Conservation (phyloP, 1,140 invertebrate genomes). For the Solenopsis fugax region DNA sequence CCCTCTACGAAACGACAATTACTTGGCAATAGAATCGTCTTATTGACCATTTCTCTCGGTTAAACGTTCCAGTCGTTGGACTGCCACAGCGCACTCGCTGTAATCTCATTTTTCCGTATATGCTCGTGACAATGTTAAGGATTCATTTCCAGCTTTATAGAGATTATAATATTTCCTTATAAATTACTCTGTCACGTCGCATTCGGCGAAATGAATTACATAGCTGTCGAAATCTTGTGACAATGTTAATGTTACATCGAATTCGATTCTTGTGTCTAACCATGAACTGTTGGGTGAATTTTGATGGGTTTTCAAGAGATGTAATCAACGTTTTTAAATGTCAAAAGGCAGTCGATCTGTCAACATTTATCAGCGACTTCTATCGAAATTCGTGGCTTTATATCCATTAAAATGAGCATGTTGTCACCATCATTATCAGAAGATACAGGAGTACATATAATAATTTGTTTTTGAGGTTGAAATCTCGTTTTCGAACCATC, state of each 20-base stretch:
- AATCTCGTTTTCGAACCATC: no score
- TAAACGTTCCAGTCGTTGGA: constrained; percentile 45
- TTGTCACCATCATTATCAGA: no score
- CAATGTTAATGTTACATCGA: neutral
- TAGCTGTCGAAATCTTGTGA: neutral
- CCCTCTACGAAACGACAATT: constrained; percentile 77
- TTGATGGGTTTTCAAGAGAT: no score
- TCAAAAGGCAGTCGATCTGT: no score
- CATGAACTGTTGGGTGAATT: no score
- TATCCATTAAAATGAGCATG: no score
- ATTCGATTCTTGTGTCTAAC: neutral
- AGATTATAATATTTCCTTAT: neutral
- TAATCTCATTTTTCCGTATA: neutral
- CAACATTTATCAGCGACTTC: no score
- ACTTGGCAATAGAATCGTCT: constrained; percentile 65
- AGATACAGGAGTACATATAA: no score
- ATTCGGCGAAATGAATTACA: neutral
- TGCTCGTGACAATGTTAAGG: neutral
- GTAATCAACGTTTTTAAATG: no score
- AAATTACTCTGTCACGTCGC: neutral
- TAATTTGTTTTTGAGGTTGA: no score
- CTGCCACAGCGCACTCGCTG: neutral
- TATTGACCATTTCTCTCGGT: constrained; percentile 56
- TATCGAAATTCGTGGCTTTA: no score
- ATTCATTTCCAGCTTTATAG: neutral